Conservation (phyloP, 2,113 vertebrate species). For the Myotis lucifugus region DNA sequence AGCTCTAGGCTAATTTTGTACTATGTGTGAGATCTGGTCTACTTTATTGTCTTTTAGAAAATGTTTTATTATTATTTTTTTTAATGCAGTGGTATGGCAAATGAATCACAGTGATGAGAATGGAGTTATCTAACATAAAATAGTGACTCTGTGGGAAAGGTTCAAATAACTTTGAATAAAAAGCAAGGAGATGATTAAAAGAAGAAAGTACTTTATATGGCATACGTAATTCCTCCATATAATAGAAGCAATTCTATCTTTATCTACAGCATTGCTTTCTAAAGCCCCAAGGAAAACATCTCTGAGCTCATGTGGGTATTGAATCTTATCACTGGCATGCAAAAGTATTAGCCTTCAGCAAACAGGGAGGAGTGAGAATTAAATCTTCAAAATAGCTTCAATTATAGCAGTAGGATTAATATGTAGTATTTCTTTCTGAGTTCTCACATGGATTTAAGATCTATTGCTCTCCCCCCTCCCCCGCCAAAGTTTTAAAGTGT, state of each 20-base stretch:
- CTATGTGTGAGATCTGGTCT: not conserved
- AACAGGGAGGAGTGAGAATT: constrained; percentile 61
- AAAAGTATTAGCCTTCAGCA: constrained; percentile 69
- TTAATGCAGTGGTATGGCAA: not conserved
- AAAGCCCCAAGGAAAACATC: constrained; percentile 55
- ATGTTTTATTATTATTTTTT: not conserved
- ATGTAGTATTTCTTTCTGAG: constrained; percentile 59
- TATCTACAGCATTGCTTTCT: constrained; percentile 51
- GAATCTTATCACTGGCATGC: constrained; percentile 70
- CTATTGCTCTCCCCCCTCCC: constrained; percentile 12
- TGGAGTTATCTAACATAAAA: constrained; percentile 35
- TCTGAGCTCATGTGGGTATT: constrained; percentile 53
- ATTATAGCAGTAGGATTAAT: constrained; percentile 68
- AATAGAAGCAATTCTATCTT: constrained; percentile 61
- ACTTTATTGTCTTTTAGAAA: not conserved
- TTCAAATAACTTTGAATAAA: constrained; percentile 54
- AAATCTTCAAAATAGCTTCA: constrained; percentile 76
- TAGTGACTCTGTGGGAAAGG: not conserved
- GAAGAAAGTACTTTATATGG: constrained; percentile 43
- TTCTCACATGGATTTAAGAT: constrained; percentile 73
- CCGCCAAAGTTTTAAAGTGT: constrained; percentile 67
- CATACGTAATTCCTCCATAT: constrained; percentile 59
- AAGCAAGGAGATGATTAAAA: constrained; percentile 61
- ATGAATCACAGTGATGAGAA: not conserved
- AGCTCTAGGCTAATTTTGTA: not conserved